Conservation (phyloP, 2,113 vertebrate species). For the Anseranas semipalmata region DNA sequence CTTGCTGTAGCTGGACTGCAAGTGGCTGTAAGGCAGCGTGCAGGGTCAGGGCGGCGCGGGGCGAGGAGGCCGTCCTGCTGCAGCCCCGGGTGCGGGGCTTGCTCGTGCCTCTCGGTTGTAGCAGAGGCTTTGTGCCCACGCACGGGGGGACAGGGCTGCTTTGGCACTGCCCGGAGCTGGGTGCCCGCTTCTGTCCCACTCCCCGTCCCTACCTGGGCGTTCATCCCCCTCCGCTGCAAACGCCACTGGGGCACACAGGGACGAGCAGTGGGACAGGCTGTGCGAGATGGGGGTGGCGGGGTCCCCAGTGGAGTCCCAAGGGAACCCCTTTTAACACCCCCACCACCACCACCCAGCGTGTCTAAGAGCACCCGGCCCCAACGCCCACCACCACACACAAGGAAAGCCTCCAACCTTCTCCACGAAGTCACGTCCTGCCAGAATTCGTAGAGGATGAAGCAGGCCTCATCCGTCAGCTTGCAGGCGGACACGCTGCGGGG, state of each 20-base stretch:
- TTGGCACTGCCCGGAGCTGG: not conserved
- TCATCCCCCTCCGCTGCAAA: not conserved
- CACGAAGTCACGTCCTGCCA: constrained; percentile 93
- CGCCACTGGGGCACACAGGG: fast-evolving
- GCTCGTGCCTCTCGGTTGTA: fast-evolving
- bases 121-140: not conserved
- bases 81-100: not conserved
- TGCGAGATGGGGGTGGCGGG: not conserved
- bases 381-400: not conserved
- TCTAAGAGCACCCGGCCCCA: not conserved
- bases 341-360: fast-evolving
- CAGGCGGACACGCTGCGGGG: constrained; percentile 85
- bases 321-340: not conserved
- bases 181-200: too few species aligned
- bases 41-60: not conserved
- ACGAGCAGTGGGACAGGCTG: not conserved
- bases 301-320: not conserved
- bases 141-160: not conserved
- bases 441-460: constrained; percentile 93
- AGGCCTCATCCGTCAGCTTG: constrained; percentile 84
- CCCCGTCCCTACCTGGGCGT: not conserved
- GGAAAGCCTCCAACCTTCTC: constrained; percentile 83
- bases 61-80: too few species aligned
- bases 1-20: constrained; percentile 89
- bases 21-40: constrained; percentile 75